phyloP scores from a whole-genome alignment of 2,113 vertebrate genomes.

The Sphyrna mokarran region DNA sequence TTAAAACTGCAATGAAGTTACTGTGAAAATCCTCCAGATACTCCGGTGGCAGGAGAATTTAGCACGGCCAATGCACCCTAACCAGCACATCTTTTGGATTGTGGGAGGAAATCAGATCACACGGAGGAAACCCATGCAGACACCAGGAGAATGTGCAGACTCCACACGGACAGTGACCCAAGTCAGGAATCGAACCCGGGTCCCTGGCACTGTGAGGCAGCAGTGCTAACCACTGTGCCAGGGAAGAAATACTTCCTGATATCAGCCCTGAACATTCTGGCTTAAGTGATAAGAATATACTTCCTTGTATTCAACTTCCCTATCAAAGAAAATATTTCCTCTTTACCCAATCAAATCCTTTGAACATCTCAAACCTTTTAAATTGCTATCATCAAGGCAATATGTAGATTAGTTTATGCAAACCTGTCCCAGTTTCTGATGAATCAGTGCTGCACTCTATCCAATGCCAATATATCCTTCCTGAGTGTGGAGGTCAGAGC shows the following conservation, averaged over 20 bases:
- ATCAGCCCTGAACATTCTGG: background rate
- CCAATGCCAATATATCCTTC: background rate
- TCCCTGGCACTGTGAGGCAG: too few species aligned
- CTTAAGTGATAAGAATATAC: background rate
- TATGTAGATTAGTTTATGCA: background rate
- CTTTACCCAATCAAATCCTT: background rate
- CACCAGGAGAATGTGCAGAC: too few species aligned
- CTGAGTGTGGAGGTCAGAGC: background rate
- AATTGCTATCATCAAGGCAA: background rate
- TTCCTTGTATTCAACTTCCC: background rate
- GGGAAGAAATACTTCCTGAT: background rate
- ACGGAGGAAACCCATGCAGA: too few species aligned
- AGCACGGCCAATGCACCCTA: too few species aligned
- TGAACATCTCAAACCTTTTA: background rate
- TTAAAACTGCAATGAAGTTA: too few species aligned
- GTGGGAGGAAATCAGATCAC: too few species aligned
- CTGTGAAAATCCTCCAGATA: too few species aligned
- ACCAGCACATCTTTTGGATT: too few species aligned
- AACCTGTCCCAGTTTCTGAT: background rate
- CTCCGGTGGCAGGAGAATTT: too few species aligned
- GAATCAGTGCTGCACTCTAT: background rate
- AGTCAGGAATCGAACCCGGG: too few species aligned
- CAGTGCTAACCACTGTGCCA: too few species aligned
- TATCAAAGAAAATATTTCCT: background rate
- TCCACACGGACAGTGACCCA: too few species aligned